These are phyloP conservation scores for Mastomys coucha DNA, from an alignment of 2,113 vertebrate genomes.

Conservation along the genomic window DNA sequence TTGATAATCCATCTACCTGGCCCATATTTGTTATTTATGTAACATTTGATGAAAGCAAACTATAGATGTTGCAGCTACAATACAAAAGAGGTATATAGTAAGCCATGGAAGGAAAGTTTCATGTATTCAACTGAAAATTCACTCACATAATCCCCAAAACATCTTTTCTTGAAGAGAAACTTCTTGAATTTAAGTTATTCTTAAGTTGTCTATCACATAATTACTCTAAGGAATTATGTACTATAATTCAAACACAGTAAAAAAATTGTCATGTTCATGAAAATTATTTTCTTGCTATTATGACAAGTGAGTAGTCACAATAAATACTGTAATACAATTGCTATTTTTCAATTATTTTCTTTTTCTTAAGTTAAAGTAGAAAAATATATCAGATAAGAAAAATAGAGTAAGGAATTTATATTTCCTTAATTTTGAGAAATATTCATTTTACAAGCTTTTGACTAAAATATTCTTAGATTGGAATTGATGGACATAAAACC, in stretches of 20 bases:
- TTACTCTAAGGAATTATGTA: conserved; percentile 70
- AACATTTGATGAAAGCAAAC: background rate
- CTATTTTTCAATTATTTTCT: conserved; percentile 68
- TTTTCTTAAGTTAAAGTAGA: conserved; percentile 82
- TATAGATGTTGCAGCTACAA: background rate
- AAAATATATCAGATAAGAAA: conserved; percentile 78
- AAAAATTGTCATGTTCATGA: conserved; percentile 70
- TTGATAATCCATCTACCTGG: background rate
- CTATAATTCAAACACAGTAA: conserved; percentile 74
- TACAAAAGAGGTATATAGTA: conserved; percentile 57
- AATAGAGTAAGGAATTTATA: conserved; percentile 66
- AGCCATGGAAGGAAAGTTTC: conserved; percentile 56
- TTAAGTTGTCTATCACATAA: conserved; percentile 57
- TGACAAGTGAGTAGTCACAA: conserved; percentile 67
- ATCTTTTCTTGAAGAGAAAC: conserved; percentile 76
- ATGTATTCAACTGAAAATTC: conserved; percentile 66
- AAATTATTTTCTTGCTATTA: conserved; percentile 70
- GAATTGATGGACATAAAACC: conserved; percentile 55
- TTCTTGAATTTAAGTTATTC: conserved; percentile 68
- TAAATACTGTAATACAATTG: conserved; percentile 68
- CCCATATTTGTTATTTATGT: background rate
- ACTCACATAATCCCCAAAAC: conserved; percentile 58
- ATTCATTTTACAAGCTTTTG: conserved; percentile 63
- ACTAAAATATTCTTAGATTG: conserved; percentile 62
- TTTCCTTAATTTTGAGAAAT: conserved; percentile 69